Evolutionary conservation across 2,888 invertebrate species (phyloP).

Genomic region (Hylaea fasciaria): DNA sequence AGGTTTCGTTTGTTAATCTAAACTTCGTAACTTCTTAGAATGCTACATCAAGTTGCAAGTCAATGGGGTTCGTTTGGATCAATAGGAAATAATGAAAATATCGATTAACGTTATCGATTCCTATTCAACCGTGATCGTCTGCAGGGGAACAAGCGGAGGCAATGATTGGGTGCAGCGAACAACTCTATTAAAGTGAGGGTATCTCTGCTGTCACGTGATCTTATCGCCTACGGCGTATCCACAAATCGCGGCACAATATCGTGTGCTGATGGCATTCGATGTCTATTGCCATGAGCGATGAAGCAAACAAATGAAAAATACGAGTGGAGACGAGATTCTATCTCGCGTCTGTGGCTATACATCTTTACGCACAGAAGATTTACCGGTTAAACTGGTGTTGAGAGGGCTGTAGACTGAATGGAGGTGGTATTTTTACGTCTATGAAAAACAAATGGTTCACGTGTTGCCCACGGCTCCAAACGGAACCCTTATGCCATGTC

Average conservation of each 20-base stretch:
- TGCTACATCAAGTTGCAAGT: too few relatives aligned
- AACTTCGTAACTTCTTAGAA: too few relatives aligned
- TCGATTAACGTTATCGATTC: slow-evolving; percentile 24
- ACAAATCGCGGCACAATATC: slow-evolving; percentile 50
- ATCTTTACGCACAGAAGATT: not conserved
- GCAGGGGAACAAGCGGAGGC: slow-evolving; percentile 54
- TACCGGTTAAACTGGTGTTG: too few relatives aligned
- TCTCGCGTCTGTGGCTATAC: not conserved
- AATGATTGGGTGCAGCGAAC: slow-evolving; percentile 74
- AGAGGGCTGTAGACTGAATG: too few relatives aligned
- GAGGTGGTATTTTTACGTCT: too few relatives aligned
- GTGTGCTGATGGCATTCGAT: slow-evolving; percentile 46
- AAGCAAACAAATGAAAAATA: not conserved
- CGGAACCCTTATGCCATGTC: too few relatives aligned
- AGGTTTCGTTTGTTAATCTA: not conserved
- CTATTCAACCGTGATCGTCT: slow-evolving; percentile 48
- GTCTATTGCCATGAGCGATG: slow-evolving; percentile 43
- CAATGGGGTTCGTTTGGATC: too few relatives aligned
- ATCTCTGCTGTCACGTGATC: slow-evolving; percentile 76
- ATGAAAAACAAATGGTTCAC: too few relatives aligned
- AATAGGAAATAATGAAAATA: not conserved
- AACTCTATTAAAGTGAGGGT: slow-evolving; percentile 77
- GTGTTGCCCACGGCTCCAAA: too few relatives aligned
- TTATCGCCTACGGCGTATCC: slow-evolving; percentile 64
- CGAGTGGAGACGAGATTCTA: not conserved